A percentile compares a stretch with the other conserved stretches of the same genome.
These are phyloP conservation scores for Oenanthe melanoleuca DNA, from an alignment of 2,113 vertebrate species.

Conservation along the genomic window DNA sequence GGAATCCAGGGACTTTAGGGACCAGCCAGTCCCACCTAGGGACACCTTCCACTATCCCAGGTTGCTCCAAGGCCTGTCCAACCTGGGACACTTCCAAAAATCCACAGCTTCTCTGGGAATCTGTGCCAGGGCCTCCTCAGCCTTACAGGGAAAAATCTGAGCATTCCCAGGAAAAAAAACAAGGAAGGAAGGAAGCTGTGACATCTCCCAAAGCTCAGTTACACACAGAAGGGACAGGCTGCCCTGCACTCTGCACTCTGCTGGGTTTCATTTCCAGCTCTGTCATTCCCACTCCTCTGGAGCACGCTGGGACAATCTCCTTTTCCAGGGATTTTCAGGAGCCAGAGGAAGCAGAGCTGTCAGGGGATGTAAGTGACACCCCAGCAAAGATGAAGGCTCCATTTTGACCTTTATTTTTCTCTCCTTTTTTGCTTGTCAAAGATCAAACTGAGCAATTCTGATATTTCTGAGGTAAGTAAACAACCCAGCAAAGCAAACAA, in stretches of 20 bases:
- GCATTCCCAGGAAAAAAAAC: not conserved
- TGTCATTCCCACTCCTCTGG: not conserved
- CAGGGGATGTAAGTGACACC: not conserved
- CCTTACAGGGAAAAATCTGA: not conserved
- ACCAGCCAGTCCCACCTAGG: not conserved
- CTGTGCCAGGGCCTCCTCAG: not conserved
- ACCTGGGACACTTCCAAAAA: not conserved
- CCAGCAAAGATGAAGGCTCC: not conserved
- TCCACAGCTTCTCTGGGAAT: not conserved
- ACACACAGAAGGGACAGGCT: not conserved
- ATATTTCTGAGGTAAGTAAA: not conserved
- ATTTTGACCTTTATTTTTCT: conserved; percentile 10
- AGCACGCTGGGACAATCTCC: not conserved
- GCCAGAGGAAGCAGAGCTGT: not conserved
- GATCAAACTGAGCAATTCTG: not conserved
- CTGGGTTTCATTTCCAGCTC: not conserved
- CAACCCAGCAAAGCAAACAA: not conserved
- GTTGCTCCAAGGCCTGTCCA: not conserved
- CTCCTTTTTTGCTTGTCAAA: not conserved
- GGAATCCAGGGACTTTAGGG: not conserved
- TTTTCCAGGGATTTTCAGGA: not conserved
- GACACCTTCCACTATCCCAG: not conserved
- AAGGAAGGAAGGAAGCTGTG: not conserved
- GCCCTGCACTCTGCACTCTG: not conserved
- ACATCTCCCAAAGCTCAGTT: not conserved